Base-by-base conservation (phyloP, 2,113 vertebrate genomes). In the Alouatta palliata region DNA sequence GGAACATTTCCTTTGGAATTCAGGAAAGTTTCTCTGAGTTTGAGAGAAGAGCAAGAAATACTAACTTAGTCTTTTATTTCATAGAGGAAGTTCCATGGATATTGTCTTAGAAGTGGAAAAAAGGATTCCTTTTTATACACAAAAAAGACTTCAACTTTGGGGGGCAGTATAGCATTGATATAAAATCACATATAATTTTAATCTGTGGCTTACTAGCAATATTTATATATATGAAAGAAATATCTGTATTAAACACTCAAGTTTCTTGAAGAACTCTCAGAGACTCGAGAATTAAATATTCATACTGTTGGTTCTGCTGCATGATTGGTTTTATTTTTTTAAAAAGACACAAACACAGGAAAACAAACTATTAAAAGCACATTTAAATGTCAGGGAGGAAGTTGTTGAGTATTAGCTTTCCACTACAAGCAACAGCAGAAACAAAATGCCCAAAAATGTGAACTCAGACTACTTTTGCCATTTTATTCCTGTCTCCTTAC, bases 261-360 rank as follows among this genome's bases (percentile, higher is more conserved):
- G 13, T 77, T 96, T 90, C 52, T 82, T 23, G 37, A 91, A 96
- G 81, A 94, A 61, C 9, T 90, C 43, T 83, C 25, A 81, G n/a
- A 30, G 0, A 37, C 1, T 16, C 75, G 13, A 87, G 35, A 83
- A 95, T 93, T 92, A 92, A 94, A 79, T 54, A 85, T 54, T 30
- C 82, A 3, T 12, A 35, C 2, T 64, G 5, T 52, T 82, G 7
- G 3, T 79, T 81, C n/a, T 45, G 13, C 27, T 5, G 73, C 37
- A 81, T 64, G 8, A 40, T 27, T 71, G 35, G 58, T 43, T 66
- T 64, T 32, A 40, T 13, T 80, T 5, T 83, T 54, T 61, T 56
- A 89, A 73, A 75, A 92, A 88, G 14, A 66, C 13, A 43, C 20
- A 79, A 82, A 81, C 17, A 80, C 56, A 40, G 49, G 58, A 3